Evolutionary conservation across 2,888 invertebrate genomes (phyloP), one percentile per base, ranked within the genome.

Genomic region (Diaphora mendica): DNA sequence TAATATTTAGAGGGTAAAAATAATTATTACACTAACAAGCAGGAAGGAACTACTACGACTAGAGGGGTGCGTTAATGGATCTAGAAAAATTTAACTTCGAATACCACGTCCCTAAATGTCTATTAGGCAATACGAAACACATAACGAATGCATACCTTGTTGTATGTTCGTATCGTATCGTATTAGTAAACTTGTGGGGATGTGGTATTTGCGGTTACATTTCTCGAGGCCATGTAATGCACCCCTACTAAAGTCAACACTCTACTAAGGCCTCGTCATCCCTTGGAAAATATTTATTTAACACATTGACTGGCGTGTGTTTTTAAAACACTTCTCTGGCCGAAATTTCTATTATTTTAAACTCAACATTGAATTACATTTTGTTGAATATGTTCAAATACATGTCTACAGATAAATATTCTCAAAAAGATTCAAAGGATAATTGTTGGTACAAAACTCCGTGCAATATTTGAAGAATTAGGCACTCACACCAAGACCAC

Each of bases 401-500:
- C 44, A 3, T 67, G 23, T 9, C 35, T 35, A 35, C n/a, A n/a
- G 33, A 51, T 30, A 42, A 70, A 70, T 70, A 70, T 70, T 70
- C 35, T 55, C n/a, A 55, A 35, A 68, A n/a, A 68, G n/a, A 35
- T 35, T 68, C 35, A 11, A n/a, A 68, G n/a, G 68, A 30, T 9
- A 44, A 33, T 5, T 30, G n/a, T 15, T 71, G 30, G 13, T 23
- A 30, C 15, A 66, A 62, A 72, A 30, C 1, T 55, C 42, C 55
- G 69, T 55, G 66, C 73, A 66, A 26, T 35, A 73, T 26, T 72
- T 68, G 23, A 67, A 70, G 72, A 55, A 62, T 26, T 64, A 55
- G 64, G 64, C 84, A 96, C 96, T 96, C 96, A 97, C 97, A 81
- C 98, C 98, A 76, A 99, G 96, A 70, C 97, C 97, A 93, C 98